Conservation (phyloP, 2,888 invertebrate genomes). For the Limnephilus lunatus region DNA sequence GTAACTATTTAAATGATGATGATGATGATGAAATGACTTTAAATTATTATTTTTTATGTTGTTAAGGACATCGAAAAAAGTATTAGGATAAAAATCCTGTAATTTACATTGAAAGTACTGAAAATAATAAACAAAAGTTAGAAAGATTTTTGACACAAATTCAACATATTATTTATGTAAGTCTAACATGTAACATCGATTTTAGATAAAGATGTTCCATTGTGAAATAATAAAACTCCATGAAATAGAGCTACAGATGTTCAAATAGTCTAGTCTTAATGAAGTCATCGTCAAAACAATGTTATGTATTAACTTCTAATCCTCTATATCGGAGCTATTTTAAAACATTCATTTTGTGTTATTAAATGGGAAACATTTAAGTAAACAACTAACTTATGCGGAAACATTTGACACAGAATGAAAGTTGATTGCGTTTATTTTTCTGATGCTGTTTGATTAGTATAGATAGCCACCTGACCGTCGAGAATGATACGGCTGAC, state of each 20-base stretch:
- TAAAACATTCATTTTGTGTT: not conserved
- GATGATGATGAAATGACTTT: not conserved
- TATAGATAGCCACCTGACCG: not conserved
- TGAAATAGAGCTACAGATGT: not conserved
- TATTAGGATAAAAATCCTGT: not conserved
- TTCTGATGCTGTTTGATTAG: not conserved
- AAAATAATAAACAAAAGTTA: not conserved
- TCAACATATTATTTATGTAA: not conserved
- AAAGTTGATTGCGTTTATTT: not conserved
- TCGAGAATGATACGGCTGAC: not conserved
- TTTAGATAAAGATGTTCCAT: no score
- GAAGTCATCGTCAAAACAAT: not conserved
- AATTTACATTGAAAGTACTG: not conserved
- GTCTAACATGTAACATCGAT: not conserved
- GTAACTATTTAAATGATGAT: not conserved
- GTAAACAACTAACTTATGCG: not conserved
- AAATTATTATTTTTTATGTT: not conserved
- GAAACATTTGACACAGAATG: not conserved
- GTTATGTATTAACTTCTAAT: not conserved
- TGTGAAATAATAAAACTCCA: not conserved
- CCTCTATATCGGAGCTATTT: not conserved
- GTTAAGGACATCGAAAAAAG: not conserved
- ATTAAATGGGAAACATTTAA: not conserved
- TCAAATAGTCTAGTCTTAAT: not conserved
- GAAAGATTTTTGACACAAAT: not conserved